Conservation (phyloP, 2,888 invertebrate species). For the Criorhina ranunculi region DNA sequence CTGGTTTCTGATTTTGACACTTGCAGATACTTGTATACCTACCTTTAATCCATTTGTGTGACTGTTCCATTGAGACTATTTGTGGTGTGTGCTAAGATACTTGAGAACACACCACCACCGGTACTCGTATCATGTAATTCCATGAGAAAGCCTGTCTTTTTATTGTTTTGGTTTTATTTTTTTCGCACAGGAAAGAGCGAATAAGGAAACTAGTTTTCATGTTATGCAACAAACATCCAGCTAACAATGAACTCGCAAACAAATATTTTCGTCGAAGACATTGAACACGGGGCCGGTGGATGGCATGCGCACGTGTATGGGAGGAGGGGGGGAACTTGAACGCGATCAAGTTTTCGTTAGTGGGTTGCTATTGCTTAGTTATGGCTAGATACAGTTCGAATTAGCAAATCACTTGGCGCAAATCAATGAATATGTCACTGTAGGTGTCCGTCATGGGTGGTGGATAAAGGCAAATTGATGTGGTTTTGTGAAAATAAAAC, state of each 20-base stretch:
- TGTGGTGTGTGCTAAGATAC: constrained; percentile 11
- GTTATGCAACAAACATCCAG: constrained; percentile 43
- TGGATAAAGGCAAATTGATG: constrained; percentile 2
- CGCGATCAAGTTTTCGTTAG: constrained; percentile 11
- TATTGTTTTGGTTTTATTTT: constrained; percentile 29
- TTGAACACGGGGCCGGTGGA: not conserved
- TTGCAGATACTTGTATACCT: constrained; percentile 41
- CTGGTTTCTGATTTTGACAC: constrained; percentile 69
- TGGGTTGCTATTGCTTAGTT: constrained; percentile 38
- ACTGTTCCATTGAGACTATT: constrained; percentile 16
- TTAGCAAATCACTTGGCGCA: constrained; percentile 31
- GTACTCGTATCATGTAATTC: constrained; percentile 12
- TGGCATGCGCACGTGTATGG: not conserved
- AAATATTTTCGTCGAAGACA: constrained; percentile 12
- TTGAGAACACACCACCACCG: constrained; percentile 14
- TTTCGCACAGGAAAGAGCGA: constrained; percentile 4
- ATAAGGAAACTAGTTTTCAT: constrained; percentile 29
- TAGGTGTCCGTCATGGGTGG: constrained; percentile 46
- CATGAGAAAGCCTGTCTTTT: constrained; percentile 43
- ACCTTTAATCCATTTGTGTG: constrained; percentile 18
- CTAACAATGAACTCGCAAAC: constrained; percentile 28
- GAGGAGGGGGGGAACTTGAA: not conserved
- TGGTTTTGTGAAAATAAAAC: constrained; percentile 5
- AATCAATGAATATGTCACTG: constrained; percentile 63
- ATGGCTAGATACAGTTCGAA: constrained; percentile 30